These are phyloP conservation scores for Cromileptes altivelis DNA, from an alignment of 2,113 vertebrate species.

Conservation along the genomic window DNA sequence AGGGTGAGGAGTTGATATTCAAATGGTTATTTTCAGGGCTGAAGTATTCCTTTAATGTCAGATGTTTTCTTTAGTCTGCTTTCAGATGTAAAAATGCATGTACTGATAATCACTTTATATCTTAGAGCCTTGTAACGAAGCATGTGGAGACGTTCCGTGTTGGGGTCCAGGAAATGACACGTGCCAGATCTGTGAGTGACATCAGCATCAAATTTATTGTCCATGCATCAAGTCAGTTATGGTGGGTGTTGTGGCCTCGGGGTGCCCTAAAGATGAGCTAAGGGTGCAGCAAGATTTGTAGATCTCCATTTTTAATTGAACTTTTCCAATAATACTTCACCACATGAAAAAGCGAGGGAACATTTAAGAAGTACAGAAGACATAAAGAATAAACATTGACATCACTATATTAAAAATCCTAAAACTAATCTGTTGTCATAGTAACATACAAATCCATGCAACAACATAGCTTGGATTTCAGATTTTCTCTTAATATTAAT, in stretches of 20 bases:
- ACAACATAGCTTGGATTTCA: too few species aligned
- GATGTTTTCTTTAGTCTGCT: not conserved
- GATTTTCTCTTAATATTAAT: not conserved
- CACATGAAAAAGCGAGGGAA: not conserved
- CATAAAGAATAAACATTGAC: not conserved
- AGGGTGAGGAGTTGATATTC: too few species aligned
- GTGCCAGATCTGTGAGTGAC: slow-evolving; percentile 90
- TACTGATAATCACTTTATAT: not conserved
- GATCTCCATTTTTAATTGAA: not conserved
- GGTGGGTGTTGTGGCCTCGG: not conserved
- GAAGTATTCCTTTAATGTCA: not conserved
- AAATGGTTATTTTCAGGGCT: too few species aligned
- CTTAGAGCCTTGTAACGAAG: slow-evolving; percentile 76
- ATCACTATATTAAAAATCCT: not conserved
- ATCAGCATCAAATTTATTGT: not conserved
- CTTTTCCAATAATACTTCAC: not conserved
- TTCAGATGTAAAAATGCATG: slow-evolving; percentile 6
- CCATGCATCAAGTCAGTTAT: not conserved
- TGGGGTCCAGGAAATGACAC: slow-evolving; percentile 87
- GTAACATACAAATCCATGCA: not conserved
- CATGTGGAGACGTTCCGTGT: slow-evolving; percentile 83
- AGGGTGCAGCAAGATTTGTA: too few species aligned
- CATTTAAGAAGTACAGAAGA: not conserved
- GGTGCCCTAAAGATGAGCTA: too few species aligned
- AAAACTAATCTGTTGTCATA: not conserved